Conservation (phyloP, 2,113 vertebrate species). For the Percina caprodes region DNA sequence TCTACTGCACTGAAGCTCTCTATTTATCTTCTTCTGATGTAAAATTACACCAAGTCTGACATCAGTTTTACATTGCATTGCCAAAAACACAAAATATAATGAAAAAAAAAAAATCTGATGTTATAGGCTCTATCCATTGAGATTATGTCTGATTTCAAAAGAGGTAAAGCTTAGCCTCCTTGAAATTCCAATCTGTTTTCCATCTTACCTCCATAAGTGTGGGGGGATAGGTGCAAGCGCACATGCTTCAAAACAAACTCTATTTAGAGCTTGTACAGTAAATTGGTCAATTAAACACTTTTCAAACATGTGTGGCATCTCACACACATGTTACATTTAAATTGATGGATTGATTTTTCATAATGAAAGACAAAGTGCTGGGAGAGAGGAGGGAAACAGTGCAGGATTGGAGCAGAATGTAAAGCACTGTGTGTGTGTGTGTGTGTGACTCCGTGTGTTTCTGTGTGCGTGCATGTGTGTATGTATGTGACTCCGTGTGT, state of each 20-base stretch:
- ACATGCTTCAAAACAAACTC: conserved; percentile 18
- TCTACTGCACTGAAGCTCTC: not conserved
- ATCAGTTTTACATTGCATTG: not conserved
- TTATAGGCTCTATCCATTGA: not conserved
- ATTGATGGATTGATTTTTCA: conserved; percentile 19
- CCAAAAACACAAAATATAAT: not conserved
- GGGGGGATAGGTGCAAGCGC: conserved; percentile 17
- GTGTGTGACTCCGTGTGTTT: not conserved
- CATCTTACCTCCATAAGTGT: conserved; percentile 42
- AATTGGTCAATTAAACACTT: conserved; percentile 26
- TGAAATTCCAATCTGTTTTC: conserved; percentile 29
- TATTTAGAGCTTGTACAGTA: not conserved
- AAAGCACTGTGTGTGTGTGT: conserved; percentile 21
- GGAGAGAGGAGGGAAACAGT: not conserved
- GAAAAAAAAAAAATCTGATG: conserved; percentile 4
- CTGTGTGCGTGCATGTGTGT: conserved; percentile 9
- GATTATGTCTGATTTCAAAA: conserved; percentile 19
- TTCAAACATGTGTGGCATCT: not conserved
- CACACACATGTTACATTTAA: conserved; percentile 5
- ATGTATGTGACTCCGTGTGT: not conserved
- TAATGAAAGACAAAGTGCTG: conserved; percentile 46
- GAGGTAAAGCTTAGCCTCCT: conserved; percentile 2
- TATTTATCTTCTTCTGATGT: not conserved
- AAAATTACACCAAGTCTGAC: not conserved
- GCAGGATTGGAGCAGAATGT: conserved; percentile 40